Percentiles rank a stretch among this genome's conserved stretches.
phyloP scores from a whole-genome alignment of 2,888 invertebrate genomes.

The Muscina levida region DNA sequence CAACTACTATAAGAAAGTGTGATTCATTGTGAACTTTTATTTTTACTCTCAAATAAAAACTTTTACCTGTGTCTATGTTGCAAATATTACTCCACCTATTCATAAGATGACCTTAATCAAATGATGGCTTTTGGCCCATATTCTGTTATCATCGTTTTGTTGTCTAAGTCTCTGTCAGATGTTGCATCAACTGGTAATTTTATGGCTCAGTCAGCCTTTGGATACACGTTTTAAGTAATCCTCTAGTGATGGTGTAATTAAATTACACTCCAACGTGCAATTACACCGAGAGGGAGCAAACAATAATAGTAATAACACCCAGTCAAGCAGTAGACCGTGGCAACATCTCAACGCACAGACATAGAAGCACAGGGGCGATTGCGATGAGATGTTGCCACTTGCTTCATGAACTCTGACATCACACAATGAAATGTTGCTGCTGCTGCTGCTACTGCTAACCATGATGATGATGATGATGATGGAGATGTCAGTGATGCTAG shows the following conservation, averaged over 20 bases:
- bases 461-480: too few relatives aligned
- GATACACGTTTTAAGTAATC: slow-evolving; percentile 6
- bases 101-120: neutral
- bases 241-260: slow-evolving; percentile 33
- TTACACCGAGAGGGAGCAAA: neutral
- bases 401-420: slow-evolving; percentile 30
- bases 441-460: too few relatives aligned
- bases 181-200: neutral
- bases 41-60: too few relatives aligned
- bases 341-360: slow-evolving; percentile 10
- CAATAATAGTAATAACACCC: neutral
- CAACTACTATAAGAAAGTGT: too few relatives aligned
- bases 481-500: too few relatives aligned
- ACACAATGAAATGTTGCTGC: neutral
- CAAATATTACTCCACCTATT: neutral
- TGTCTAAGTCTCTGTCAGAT: too few relatives aligned
- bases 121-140: neutral
- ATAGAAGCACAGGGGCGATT: too few relatives aligned
- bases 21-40: too few relatives aligned
- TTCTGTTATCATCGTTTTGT: too few relatives aligned
- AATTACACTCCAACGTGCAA: neutral
- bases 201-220: neutral
- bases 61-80: neutral
- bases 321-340: slow-evolving; percentile 12
- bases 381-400: slow-evolving; percentile 13